Percentiles rank a stretch among this genome's conserved stretches.
These are phyloP conservation scores for Neosilurus hyrtlii DNA, from an alignment of 2,797 vertebrate genomes.

Conservation along the genomic window DNA sequence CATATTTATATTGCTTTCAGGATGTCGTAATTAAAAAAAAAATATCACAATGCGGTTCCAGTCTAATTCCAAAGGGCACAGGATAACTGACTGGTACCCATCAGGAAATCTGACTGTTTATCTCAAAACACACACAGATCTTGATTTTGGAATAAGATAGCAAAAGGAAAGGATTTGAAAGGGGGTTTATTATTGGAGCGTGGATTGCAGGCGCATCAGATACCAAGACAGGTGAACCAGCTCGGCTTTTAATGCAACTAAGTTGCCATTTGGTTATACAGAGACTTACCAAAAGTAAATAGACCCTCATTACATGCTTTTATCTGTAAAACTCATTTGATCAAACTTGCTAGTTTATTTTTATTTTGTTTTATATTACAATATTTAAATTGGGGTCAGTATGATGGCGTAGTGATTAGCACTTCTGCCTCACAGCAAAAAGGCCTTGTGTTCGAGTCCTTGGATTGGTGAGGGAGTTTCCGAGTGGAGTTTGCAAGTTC, in stretches of 20 bases:
- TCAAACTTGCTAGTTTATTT: too few species aligned
- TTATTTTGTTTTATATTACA: too few species aligned
- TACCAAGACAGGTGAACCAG: not conserved
- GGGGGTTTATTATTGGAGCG: not conserved
- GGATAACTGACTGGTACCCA: not conserved
- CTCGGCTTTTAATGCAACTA: not conserved
- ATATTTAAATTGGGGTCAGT: too few species aligned
- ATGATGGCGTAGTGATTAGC: too few species aligned
- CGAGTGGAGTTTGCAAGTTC: too few species aligned
- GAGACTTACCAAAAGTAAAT: not conserved
- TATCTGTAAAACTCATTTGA: too few species aligned
- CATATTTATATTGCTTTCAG: constrained; percentile 24
- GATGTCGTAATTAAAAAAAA: not conserved
- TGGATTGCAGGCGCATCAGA: not conserved
- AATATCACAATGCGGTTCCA: not conserved
- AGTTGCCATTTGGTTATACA: not conserved
- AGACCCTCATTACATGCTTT: too few species aligned
- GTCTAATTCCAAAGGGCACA: constrained; percentile 17
- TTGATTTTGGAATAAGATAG: not conserved
- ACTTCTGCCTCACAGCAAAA: too few species aligned
- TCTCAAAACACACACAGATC: not conserved
- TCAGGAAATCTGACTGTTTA: not conserved
- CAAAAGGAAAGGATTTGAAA: not conserved
- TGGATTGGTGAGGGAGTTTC: too few species aligned
- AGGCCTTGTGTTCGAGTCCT: too few species aligned